Evolutionary conservation across 1,140 invertebrate species (phyloP).

Genomic region (Zophobas atratus): DNA sequence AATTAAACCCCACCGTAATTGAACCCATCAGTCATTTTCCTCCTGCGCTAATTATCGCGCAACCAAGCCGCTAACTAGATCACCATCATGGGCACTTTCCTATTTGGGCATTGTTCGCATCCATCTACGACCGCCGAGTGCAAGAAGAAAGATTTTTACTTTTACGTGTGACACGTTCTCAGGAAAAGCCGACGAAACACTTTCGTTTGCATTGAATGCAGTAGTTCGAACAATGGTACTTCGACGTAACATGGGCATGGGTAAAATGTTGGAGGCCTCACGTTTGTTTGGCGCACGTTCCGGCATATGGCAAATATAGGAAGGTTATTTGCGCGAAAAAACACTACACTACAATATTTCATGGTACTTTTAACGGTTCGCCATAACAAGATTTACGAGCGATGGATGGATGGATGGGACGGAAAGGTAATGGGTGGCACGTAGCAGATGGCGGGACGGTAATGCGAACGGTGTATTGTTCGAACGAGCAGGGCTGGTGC

Average conservation of each 20-base stretch:
- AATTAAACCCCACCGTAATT: no score
- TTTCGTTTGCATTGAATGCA: slow-evolving; percentile 42
- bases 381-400: slow-evolving; percentile 20
- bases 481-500: neutral
- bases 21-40: no score
- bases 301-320: slow-evolving; percentile 36
- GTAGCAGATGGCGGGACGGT: neutral
- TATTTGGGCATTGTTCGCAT: slow-evolving; percentile 16
- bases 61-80: neutral
- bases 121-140: neutral
- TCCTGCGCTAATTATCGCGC: no score
- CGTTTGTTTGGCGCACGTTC: slow-evolving; percentile 33
- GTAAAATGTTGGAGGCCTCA: slow-evolving; percentile 30
- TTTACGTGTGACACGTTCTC: slow-evolving; percentile 17
- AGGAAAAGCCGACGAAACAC: slow-evolving; percentile 12
- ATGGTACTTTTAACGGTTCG: slow-evolving; percentile 31
- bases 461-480: neutral
- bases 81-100: neutral
- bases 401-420: neutral
- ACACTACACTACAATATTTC: slow-evolving; percentile 11
- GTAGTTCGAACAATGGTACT: slow-evolving; percentile 21
- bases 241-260: slow-evolving; percentile 40
- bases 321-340: slow-evolving; percentile 18
- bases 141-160: neutral
- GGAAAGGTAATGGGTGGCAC: no score